Base-by-base conservation (phyloP, 2,888 invertebrate species). In the Drosophila leonis region DNA sequence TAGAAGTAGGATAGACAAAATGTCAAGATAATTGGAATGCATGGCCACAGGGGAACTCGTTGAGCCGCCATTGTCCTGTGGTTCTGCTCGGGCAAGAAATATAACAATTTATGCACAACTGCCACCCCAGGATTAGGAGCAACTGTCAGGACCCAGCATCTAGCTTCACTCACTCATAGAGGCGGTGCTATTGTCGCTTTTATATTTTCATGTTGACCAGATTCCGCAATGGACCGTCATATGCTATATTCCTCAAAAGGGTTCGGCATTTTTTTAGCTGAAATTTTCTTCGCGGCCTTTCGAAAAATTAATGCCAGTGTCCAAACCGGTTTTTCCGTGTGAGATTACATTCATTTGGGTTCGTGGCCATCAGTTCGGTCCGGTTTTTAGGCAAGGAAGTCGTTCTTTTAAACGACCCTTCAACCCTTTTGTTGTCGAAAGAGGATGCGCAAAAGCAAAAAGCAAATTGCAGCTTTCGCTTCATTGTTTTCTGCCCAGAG, bases 1-100 rank as follows among this genome's bases (percentile, higher is more conserved):
- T 29, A 37, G 29, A 51, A 65, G 62, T 57, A 52, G 57, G 72
- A 73, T 51, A 60, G 62, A 66, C 68, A 73, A 88, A 73, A 88
- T 73, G 52, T 44, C 18, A 74, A 90, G 75, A 80, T 84, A 82
- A 88, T 88, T 90, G 73, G 75, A 89, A 82, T 88, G 85, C 80
- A 86, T 80, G 86, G 88, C 85, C 90, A 76, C 85, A 88, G 73
- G 63, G 61, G 39, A 82, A 86, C 90, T 85, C 90, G 80, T 82
- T 82, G 72, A 69, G 70, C 74, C 69, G 78, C 75, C 82, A 87
- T 87, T 80, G 90, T 76, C 71, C 82, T 68, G 27, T 2, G 62
- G 64, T 71, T 56, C 57, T 57, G 64, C 41, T 39, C 42, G 31
- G 46, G 42, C 42, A 55, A 48, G 35, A 57, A 65, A 62, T 66